These are phyloP conservation scores for Fistularia commersonii DNA, from an alignment of 2,797 vertebrate genomes.

Conservation along the genomic window DNA sequence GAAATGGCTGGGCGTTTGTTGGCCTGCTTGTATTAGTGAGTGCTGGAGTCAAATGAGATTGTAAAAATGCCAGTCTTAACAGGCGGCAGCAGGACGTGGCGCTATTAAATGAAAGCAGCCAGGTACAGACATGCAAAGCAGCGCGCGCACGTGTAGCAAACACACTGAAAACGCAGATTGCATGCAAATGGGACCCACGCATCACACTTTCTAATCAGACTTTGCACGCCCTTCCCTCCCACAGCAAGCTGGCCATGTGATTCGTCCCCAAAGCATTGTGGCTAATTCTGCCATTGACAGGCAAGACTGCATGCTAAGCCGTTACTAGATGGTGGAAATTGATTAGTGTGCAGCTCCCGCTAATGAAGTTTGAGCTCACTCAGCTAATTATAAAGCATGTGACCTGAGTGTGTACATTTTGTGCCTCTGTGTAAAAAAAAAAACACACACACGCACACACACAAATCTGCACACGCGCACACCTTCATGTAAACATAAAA, in stretches of 20 bases:
- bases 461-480: conserved; percentile 5
- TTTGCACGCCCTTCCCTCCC: conserved; percentile 27
- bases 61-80: conserved; percentile 75
- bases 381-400: conserved; percentile 65
- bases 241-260: conserved; percentile 44
- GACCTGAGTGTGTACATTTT: conserved; percentile 18
- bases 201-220: conserved; percentile 52
- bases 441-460: not conserved
- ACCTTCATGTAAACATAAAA: conserved; percentile 15
- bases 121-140: conserved; percentile 54
- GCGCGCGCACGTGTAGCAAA: conserved; percentile 16
- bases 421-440: too few relatives aligned
- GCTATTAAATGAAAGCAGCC: conserved; percentile 51
- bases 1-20: conserved; percentile 6
- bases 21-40: conserved; percentile 39
- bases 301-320: conserved; percentile 37
- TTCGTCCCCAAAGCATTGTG: conserved; percentile 44
- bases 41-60: conserved; percentile 66
- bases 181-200: conserved; percentile 50
- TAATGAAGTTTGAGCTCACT: conserved; percentile 66
- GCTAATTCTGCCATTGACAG: conserved; percentile 59
- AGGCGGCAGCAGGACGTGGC: conserved; percentile 60
- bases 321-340: conserved; percentile 58
- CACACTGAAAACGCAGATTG: conserved; percentile 31
- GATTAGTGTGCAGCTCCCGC: conserved; percentile 55